Base-by-base conservation (phyloP, 2,888 invertebrate species). In the Drosophila quasianomalipes region DNA sequence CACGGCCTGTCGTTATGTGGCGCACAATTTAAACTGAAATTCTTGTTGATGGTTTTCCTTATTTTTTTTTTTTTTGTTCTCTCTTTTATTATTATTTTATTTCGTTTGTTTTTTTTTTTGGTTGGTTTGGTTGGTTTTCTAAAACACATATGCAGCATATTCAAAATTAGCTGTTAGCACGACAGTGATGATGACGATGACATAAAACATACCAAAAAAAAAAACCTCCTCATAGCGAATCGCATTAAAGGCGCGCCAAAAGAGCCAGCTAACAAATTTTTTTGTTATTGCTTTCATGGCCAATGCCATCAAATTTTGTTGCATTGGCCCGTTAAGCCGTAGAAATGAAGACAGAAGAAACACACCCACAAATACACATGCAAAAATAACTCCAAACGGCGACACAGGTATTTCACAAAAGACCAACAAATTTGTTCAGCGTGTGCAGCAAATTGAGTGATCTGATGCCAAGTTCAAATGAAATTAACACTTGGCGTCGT, bases 1-100 rank as follows among this genome's bases (percentile, higher is more conserved):
- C 85, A 89, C 84, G 83, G 87, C 85, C 79, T 83, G 82, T 89
- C 79, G 89, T 83, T 83, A 88, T 83, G 83, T 88, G 86, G 83
- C 81, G 69, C 77, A 71, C 81, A 83, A 85, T 82, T 83, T 85
- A 64, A 77, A 83, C 83, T 83, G 84, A 71, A 84, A 79, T 84
- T 84, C 78, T 70, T 54, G 54, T 72, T 83, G 60, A 65, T 79
- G 76, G 69, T 67, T 65, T 65, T 68, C 52, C 41, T 31, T 53
- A 1, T 22, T 22, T 30, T 28, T 51, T 64, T 39, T 37, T 41
- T 51, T 44, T 26, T 55, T 65, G 33, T 52, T 66, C 26, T 28
- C 35, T 41, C 9, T 31, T 47, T 19, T 41, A 22, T 41, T 41
- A 28, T 28, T 37, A 49, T 58, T 41, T 30, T 22, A 12, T 44